Percentiles rank a stretch among this genome's conserved stretches.
Conservation (phyloP, 2,797 vertebrate genomes). For the Paguma larvata region DNA sequence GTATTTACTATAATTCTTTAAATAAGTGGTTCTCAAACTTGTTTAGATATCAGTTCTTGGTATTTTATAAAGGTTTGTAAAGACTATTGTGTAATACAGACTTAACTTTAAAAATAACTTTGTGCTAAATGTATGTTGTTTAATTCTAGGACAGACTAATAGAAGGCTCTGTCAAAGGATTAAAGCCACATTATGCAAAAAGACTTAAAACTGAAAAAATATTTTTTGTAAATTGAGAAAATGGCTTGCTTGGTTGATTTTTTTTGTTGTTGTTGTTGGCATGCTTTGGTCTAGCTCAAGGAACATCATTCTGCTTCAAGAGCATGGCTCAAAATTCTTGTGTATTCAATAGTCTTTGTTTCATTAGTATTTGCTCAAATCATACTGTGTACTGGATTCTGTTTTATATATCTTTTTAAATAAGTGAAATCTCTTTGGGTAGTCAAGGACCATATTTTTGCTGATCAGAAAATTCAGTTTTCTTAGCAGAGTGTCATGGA, state of each 20-base stretch:
- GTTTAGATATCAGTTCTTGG: background rate
- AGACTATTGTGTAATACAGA: background rate
- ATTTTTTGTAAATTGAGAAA: background rate
- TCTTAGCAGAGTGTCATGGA: background rate
- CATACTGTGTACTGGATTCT: background rate
- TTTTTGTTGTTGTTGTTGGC: background rate
- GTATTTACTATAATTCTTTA: conserved; percentile 20
- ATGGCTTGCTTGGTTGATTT: background rate
- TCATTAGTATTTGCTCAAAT: background rate
- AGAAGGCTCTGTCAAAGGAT: background rate
- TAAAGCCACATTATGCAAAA: background rate
- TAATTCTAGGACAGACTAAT: background rate
- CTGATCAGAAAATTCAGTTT: background rate
- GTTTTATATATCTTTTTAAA: conserved; percentile 43
- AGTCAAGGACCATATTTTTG: conserved; percentile 11
- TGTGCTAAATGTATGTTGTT: background rate
- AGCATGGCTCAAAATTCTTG: background rate
- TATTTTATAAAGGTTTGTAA: background rate
- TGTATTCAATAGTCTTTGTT: background rate
- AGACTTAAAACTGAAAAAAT: background rate
- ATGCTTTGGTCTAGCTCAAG: background rate
- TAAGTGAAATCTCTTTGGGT: background rate
- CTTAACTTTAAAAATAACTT: conserved; percentile 8
- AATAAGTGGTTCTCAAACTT: conserved; percentile 17
- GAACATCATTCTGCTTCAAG: background rate